Evolutionary conservation across 2,888 invertebrate genomes (phyloP).

Genomic region (Acronicta alni): DNA sequence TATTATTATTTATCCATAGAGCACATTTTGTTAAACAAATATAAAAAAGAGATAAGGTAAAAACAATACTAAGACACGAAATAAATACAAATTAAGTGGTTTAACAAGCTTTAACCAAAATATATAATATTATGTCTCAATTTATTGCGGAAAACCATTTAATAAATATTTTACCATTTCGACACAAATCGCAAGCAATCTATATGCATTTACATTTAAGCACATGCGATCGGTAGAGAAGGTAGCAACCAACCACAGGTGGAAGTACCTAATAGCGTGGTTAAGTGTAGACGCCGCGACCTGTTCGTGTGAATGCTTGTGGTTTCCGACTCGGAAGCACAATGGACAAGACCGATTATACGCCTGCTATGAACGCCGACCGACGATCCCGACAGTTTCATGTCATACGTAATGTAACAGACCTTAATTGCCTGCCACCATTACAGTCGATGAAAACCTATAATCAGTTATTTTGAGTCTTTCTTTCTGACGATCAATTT

Average conservation of each 20-base stretch:
- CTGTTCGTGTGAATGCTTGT: slow-evolving; percentile 67
- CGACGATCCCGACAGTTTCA: slow-evolving; percentile 23
- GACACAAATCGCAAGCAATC: slow-evolving; percentile 11
- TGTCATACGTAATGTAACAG: slow-evolving; percentile 28
- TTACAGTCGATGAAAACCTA: too few species aligned
- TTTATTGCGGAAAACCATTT: background rate
- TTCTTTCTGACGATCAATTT: too few species aligned
- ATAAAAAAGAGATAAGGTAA: background rate
- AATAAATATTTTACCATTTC: slow-evolving; percentile 27
- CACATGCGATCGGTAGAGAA: slow-evolving; percentile 44
- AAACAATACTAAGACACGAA: too few species aligned
- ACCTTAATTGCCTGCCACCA: slow-evolving; percentile 17
- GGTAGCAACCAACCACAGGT: slow-evolving; percentile 56
- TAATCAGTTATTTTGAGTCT: too few species aligned
- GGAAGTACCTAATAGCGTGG: slow-evolving; percentile 51
- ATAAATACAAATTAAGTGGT: too few species aligned
- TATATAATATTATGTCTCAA: too few species aligned
- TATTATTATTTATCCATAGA: slow-evolving; percentile 26
- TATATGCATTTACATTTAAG: slow-evolving; percentile 49
- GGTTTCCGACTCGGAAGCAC: slow-evolving; percentile 76
- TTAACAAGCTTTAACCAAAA: too few species aligned
- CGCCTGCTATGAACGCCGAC: slow-evolving; percentile 41
- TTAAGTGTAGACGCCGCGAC: slow-evolving; percentile 50
- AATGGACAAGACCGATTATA: slow-evolving; percentile 59
- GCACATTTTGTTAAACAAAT: slow-evolving; percentile 9